Evolutionary conservation across 2,113 vertebrate species (phyloP).

Genomic region (Parus major): DNA sequence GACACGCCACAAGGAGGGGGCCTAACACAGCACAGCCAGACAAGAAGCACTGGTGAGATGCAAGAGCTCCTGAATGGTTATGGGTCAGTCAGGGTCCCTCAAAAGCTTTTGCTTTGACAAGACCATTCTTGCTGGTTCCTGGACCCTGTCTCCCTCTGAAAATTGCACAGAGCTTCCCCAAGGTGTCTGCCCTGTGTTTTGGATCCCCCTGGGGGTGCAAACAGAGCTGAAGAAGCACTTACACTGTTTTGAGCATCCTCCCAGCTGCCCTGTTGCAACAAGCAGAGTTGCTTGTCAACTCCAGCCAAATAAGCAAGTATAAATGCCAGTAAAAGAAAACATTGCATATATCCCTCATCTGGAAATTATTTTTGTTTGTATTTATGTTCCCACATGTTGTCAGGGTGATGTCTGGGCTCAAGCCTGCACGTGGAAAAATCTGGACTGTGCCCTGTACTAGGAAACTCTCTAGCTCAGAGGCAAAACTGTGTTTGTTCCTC

Average conservation of each 20-base stretch:
- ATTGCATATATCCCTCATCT: slow-evolving; percentile 67
- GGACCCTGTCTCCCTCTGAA: not conserved
- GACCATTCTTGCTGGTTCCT: not conserved
- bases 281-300: not conserved
- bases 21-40: not conserved
- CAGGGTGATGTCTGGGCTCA: slow-evolving; percentile 63
- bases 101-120: not conserved
- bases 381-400: slow-evolving; percentile 67
- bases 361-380: slow-evolving; percentile 71
- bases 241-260: not conserved
- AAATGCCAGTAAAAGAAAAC: slow-evolving; percentile 64
- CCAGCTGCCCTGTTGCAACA: slow-evolving; percentile 33
- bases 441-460: slow-evolving; percentile 38
- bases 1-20: not conserved
- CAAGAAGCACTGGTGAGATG: fast-evolving
- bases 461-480: slow-evolving; percentile 41
- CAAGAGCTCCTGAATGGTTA: not conserved
- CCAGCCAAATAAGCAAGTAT: slow-evolving; percentile 60
- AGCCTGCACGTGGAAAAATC: slow-evolving; percentile 49
- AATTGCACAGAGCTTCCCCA: not conserved
- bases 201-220: not conserved
- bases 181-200: not conserved
- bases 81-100: not conserved
- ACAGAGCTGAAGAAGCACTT: slow-evolving; percentile 17
- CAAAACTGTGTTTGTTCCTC: not conserved